Base-by-base conservation (phyloP, 2,113 vertebrate species). In the Forbesichthys agassizii region DNA sequence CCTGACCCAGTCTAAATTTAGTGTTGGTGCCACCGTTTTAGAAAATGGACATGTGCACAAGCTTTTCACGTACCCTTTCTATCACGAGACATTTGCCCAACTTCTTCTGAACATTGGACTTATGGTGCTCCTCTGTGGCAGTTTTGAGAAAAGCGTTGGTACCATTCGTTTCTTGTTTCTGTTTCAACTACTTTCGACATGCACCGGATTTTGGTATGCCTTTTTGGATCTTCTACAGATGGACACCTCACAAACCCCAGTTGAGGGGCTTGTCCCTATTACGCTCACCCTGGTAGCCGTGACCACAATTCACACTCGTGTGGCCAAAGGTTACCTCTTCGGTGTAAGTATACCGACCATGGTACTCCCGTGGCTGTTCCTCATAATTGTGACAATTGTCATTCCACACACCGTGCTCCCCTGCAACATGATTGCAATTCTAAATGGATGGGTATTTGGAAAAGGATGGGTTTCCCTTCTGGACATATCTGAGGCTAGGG, bases 271-370 rank as follows among this genome's bases (percentile, higher is more conserved):
- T 57, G 53, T 91, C 1, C 82, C 89, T 3, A 73, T 69, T 18
- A 71, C 79, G 4, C 78, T 91, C 42, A 83, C 84, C 12, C 88
- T 82, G 20, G 84, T 89, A 72, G 79, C 88, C 13, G 1, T 89
- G 4, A 88, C 84, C 3, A 88, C 88, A 33, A 76, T 78, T 69
- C 89, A 76, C 81, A 86, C 89, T 0, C 85, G 80, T 33, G 86
- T 82, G 86, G 77, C 75, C 11, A 91, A 77, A 66, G 77, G 77
- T 1, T 89, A 86, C 59, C 64, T 91, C 33, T 91, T 80, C 52
- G 89, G 89, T 1, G 70, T 91, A 55, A 88, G 69, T 59, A 84
- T 91, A 47, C 88, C 88, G 14, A 69, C 84, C 46, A 62, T 88
- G 67, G 84, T 68, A 11, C 85, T 91, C 5, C 89, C 89, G 0